Evolutionary conservation across 2,888 invertebrate species (phyloP).

Genomic region (Tenthredo scrophulariae): DNA sequence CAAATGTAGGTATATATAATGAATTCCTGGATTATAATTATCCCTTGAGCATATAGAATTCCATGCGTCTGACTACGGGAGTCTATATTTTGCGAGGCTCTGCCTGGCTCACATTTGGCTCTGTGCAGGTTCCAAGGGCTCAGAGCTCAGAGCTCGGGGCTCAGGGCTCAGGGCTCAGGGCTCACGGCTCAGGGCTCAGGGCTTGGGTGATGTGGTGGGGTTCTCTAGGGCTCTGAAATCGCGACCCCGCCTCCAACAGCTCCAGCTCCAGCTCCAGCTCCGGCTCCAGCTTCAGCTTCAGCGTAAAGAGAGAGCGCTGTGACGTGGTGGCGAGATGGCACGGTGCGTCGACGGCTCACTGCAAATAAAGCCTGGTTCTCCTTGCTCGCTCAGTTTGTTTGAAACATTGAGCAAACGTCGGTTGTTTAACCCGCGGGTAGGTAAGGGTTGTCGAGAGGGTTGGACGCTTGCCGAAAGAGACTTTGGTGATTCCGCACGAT

Average conservation of each 20-base stretch:
- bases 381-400: constrained; percentile 70
- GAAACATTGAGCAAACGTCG: constrained; percentile 72
- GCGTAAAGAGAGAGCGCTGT: constrained; percentile 43
- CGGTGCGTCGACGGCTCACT: constrained; percentile 67
- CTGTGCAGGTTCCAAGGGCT: constrained; percentile 43
- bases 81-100: constrained; percentile 47
- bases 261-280: neutral
- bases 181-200: constrained; percentile 21
- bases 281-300: neutral
- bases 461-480: constrained; percentile 16
- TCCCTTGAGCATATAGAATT: constrained; percentile 53
- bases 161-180: constrained; percentile 29
- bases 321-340: constrained; percentile 55
- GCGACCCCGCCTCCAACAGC: constrained; percentile 5
- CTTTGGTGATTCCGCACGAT: neutral
- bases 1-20: constrained; percentile 33
- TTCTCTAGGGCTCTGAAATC: constrained; percentile 27
- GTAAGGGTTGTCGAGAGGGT: constrained; percentile 43
- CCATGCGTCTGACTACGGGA: constrained; percentile 48
- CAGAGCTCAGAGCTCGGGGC: constrained; percentile 38
- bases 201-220: constrained; percentile 23
- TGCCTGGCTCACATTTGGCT: constrained; percentile 50
- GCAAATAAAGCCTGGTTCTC: constrained; percentile 71
- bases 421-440: constrained; percentile 66
- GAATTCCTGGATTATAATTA: constrained; percentile 53